Conservation (phyloP, 2,888 invertebrate genomes). For the Polymixis lichenea region DNA sequence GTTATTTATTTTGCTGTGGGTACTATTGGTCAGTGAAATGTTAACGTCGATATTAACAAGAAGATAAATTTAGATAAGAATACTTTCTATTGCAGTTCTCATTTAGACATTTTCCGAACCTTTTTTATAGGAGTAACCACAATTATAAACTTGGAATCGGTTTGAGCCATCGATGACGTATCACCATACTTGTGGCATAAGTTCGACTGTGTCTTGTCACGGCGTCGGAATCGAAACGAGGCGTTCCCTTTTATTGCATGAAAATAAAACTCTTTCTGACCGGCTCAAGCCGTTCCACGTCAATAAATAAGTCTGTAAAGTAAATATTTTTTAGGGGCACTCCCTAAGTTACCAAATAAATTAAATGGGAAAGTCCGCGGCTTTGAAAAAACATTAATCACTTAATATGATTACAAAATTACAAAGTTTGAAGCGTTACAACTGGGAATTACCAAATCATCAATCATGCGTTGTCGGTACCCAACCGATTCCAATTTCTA, state of each 20-base stretch:
- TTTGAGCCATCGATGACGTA: background rate
- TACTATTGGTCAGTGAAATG: background rate
- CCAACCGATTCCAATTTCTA: slow-evolving; percentile 8
- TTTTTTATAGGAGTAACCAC: background rate
- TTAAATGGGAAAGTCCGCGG: too few relatives aligned
- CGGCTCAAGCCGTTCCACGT: background rate
- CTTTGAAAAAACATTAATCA: too few relatives aligned
- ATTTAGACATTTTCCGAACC: background rate
- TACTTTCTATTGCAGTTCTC: background rate
- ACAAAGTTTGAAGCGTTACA: too few relatives aligned
- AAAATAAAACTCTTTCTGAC: background rate
- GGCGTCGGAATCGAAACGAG: background rate
- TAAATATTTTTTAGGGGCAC: background rate
- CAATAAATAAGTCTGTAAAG: background rate
- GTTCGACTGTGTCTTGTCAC: background rate
- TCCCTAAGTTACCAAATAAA: background rate
- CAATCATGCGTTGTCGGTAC: background rate
- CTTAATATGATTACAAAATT: too few relatives aligned
- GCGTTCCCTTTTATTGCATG: background rate
- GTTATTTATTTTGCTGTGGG: background rate
- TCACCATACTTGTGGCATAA: background rate
- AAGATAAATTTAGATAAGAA: background rate
- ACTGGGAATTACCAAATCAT: slow-evolving; percentile 1
- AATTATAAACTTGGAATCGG: background rate
- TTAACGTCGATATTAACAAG: background rate